These are phyloP conservation scores for Plutomurus gul DNA, from an alignment of 1,140 invertebrate genomes.

Conservation along the genomic window DNA sequence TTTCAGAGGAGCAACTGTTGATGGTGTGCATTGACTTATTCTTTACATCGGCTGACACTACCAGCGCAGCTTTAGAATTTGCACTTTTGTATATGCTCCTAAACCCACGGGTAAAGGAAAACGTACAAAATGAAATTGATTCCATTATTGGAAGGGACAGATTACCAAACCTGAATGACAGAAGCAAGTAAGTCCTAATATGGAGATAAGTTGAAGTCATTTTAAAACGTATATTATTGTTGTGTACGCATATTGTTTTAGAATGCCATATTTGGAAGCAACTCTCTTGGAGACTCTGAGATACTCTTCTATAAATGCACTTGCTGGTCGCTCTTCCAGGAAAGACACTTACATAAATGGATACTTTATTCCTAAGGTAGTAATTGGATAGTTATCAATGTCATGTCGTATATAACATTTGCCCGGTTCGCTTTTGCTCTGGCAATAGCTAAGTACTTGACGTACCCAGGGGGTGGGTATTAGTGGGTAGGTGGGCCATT, in stretches of 20 bases:
- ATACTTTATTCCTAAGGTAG: conserved; percentile 28
- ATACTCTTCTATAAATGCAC: conserved; percentile 75
- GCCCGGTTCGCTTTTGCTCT: too few species aligned
- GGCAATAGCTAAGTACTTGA: too few species aligned
- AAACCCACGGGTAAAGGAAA: conserved; percentile 75
- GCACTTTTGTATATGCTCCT: conserved; percentile 75
- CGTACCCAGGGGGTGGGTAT: too few species aligned
- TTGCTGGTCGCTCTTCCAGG: conserved; percentile 60
- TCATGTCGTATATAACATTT: too few species aligned
- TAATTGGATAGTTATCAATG: too few species aligned
- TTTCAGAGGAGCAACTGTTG: neutral
- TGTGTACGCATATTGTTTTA: too few species aligned
- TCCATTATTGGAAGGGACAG: conserved; percentile 70
- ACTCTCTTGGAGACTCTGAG: conserved; percentile 74
- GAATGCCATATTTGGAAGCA: conserved; percentile 57
- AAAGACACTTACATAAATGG: conserved; percentile 8
- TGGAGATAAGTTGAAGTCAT: too few species aligned
- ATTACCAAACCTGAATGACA: conserved; percentile 60
- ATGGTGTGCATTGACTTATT: neutral
- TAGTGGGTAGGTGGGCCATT: too few species aligned
- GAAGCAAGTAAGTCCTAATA: neutral
- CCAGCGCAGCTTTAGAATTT: conserved; percentile 75
- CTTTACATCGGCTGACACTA: conserved; percentile 81
- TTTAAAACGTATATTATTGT: neutral
- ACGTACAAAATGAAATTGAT: conserved; percentile 79